phyloP scores from a whole-genome alignment of 1,140 invertebrate genomes.

The Conus ventricosus region DNA sequence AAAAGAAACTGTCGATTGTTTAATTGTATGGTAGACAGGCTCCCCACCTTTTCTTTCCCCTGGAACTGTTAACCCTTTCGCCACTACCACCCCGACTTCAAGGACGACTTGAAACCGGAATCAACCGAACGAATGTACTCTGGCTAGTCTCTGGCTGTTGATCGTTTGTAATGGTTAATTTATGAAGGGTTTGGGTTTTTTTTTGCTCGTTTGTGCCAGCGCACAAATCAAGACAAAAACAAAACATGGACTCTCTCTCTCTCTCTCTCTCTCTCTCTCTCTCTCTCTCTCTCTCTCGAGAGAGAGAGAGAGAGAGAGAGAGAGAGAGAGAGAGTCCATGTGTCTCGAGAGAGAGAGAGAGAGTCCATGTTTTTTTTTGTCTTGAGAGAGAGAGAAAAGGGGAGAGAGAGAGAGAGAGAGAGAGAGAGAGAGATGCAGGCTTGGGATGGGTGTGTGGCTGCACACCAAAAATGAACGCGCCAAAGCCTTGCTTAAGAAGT shows the following conservation, averaged over 20 bases:
- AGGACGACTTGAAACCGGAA: no score
- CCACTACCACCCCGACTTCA: neutral
- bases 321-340: slow-evolving; percentile 15
- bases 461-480: neutral
- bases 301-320: neutral
- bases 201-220: neutral
- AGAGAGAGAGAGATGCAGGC: neutral
- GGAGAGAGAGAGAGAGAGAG: neutral
- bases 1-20: no score
- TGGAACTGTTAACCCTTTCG: neutral
- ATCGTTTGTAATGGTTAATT: neutral
- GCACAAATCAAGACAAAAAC: neutral
- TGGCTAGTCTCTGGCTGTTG: no score
- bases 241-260: no score
- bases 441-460: neutral
- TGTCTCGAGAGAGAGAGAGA: no score
- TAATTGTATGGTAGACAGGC: neutral
- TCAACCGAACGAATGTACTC: no score
- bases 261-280: no score
- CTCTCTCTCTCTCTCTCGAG: no score
- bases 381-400: no score
- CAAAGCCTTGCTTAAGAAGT: no score
- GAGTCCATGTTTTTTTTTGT: no score
- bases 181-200: neutral
- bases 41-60: no score